phyloP scores from a whole-genome alignment of 2,888 invertebrate genomes.

The Cantharis flavilabris region DNA sequence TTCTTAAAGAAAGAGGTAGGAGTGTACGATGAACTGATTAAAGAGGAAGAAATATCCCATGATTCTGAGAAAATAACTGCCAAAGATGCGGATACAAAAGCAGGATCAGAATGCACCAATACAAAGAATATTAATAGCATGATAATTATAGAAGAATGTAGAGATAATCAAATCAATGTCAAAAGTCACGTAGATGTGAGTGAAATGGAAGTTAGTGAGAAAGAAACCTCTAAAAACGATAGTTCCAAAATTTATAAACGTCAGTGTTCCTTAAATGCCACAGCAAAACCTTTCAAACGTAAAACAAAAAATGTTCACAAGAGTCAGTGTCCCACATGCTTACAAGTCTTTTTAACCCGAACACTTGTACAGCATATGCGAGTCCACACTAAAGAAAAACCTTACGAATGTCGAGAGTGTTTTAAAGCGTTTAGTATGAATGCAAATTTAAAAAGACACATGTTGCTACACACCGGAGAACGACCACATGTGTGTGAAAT shows the following conservation, averaged over 20 bases:
- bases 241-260: not conserved
- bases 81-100: not conserved
- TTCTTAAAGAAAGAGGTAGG: not conserved
- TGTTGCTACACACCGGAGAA: conserved; percentile 31
- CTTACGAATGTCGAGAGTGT: conserved; percentile 52
- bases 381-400: conserved; percentile 51
- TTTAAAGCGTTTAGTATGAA: conserved; percentile 44
- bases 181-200: not conserved
- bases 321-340: conserved; percentile 24
- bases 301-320: conserved; percentile 8
- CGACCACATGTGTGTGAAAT: conserved; percentile 27
- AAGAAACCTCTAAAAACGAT: not conserved
- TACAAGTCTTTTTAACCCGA: conserved; percentile 21
- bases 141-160: not conserved
- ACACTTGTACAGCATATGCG: conserved; percentile 41
- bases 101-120: not conserved
- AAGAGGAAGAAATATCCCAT: not conserved
- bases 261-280: not conserved
- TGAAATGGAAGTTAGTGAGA: not conserved
- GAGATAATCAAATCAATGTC: not conserved
- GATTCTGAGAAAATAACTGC: not conserved
- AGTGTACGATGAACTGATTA: not conserved
- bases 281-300: conserved; percentile 14
- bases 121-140: no score
- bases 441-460: conserved; percentile 29